phyloP scores from a whole-genome alignment of 2,113 vertebrate genomes.

The Pseudolaguvia tuberculata region DNA sequence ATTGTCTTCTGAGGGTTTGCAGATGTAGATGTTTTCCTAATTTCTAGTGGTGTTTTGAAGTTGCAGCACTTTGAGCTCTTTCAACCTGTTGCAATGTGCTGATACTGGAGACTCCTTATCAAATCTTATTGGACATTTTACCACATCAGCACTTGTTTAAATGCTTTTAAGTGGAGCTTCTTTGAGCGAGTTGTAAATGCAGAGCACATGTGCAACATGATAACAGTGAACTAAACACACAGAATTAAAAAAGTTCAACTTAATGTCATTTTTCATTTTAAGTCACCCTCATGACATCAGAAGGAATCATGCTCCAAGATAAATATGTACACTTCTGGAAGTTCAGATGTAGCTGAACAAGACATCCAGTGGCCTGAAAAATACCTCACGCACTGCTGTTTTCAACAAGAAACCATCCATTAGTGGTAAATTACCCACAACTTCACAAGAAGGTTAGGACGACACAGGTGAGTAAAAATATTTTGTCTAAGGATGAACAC shows the following conservation, averaged over 20 bases:
- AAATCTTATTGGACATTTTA: not conserved
- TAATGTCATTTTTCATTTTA: slow-evolving; percentile 10
- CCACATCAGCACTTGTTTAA: not conserved
- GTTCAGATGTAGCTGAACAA: slow-evolving; percentile 25
- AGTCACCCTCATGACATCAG: slow-evolving; percentile 25
- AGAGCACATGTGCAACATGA: not conserved
- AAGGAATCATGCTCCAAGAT: slow-evolving; percentile 36
- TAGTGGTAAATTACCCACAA: not conserved
- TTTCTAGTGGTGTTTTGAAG: not conserved
- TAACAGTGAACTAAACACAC: not conserved
- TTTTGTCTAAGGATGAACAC: slow-evolving; percentile 40
- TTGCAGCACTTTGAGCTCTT: not conserved
- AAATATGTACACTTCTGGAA: slow-evolving; percentile 19
- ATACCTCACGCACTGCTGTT: slow-evolving; percentile 34
- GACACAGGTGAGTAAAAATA: slow-evolving; percentile 12
- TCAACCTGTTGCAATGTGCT: not conserved
- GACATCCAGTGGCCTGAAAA: slow-evolving; percentile 37
- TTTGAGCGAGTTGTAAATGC: not conserved
- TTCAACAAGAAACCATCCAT: slow-evolving; percentile 31
- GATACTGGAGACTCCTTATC: not conserved
- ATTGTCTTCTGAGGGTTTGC: no score
- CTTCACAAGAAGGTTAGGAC: slow-evolving; percentile 2
- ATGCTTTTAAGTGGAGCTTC: not conserved
- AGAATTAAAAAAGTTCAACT: not conserved
- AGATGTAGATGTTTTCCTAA: no score